Evolutionary conservation across 2,888 invertebrate genomes (phyloP).

Genomic region (Lasioglossum malachurum): DNA sequence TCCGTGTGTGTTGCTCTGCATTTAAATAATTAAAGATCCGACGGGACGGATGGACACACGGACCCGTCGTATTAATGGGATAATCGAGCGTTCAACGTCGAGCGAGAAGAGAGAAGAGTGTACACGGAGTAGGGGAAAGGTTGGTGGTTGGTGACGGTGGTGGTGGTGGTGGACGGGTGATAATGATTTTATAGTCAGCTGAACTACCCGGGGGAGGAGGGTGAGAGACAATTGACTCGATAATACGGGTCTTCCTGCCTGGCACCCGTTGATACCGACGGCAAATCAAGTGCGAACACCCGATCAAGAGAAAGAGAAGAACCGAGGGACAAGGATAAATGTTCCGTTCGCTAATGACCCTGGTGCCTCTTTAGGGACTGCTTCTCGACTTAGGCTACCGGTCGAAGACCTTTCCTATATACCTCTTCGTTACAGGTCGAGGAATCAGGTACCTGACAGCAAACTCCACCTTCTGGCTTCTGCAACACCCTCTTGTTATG

Average conservation of each 20-base stretch:
- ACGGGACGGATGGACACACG: constrained; percentile 77
- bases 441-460: constrained; percentile 71
- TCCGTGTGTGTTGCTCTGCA: constrained; percentile 70
- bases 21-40: constrained; percentile 83
- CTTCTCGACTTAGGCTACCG: constrained; percentile 75
- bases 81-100: constrained; percentile 81
- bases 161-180: constrained; percentile 77
- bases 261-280: constrained; percentile 84
- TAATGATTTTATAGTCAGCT: constrained; percentile 84
- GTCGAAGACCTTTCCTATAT: constrained; percentile 72
- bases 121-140: constrained; percentile 33
- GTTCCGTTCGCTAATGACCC: constrained; percentile 79
- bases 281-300: constrained; percentile 82
- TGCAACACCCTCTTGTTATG: constrained; percentile 52
- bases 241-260: constrained; percentile 85
- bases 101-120: constrained; percentile 59
- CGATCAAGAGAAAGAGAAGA: constrained; percentile 68
- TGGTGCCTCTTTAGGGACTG: constrained; percentile 72
- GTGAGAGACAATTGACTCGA: constrained; percentile 84
- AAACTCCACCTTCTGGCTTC: constrained; percentile 71
- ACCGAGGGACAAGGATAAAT: constrained; percentile 78
- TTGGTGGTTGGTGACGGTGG: constrained; percentile 53
- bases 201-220: constrained; percentile 76
- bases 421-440: constrained; percentile 62
- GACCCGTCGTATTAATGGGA: constrained; percentile 83